Evolutionary conservation across 2,797 vertebrate species (phyloP), one percentile per base, ranked within the genome.

Genomic region (Nyctalus aviator): DNA sequence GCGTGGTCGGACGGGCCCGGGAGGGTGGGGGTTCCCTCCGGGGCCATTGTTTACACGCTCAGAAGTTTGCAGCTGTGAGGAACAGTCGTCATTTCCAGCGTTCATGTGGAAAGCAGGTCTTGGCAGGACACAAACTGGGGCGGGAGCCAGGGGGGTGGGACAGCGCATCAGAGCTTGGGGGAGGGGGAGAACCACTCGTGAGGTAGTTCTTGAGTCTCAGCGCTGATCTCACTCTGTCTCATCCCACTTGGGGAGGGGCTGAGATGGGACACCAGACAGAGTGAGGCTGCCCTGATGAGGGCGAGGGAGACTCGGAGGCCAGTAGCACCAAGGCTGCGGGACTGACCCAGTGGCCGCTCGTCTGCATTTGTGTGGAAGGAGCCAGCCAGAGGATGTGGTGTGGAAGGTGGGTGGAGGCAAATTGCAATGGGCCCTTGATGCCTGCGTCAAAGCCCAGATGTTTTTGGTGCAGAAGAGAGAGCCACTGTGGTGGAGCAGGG

Each of bases 61-160:
- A 50, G 55, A n/a, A 32, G 25, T 84, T 76, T 90, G 81, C 87
- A 95, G 93, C 96, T 94, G 72, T 69, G 46, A 71, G 59, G 48
- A 81, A 32, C 15, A 73, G 84, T 73, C 75, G 50, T 69, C 12
- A 8, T 81, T 93, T 87, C 84, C 76, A 81, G 79, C 50, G 57
- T 76, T 75, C 9, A 62, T 55, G 35, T 57, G 64, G 27, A 86
- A 93, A 87, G 64, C 11, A 1, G 35, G 41, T 91, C 77, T 95
- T 37, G 75, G 71, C 87, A 87, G 66, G 62, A 46, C 17, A 23
- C 15, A 79, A 83, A 76, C 59, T 41, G 37, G 37, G 37, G 4
- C 37, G 57, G 25, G 57, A 0, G 5, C n/a, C n/a, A 11, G 2
- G 5, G 57, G 30, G 32, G 18, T 23, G 44, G 25, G n/a, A n/a